A percentile compares a stretch with the other conserved stretches of the same genome.
Conservation (phyloP, 1,140 invertebrate species). For the Dolichoris vasculosae region DNA sequence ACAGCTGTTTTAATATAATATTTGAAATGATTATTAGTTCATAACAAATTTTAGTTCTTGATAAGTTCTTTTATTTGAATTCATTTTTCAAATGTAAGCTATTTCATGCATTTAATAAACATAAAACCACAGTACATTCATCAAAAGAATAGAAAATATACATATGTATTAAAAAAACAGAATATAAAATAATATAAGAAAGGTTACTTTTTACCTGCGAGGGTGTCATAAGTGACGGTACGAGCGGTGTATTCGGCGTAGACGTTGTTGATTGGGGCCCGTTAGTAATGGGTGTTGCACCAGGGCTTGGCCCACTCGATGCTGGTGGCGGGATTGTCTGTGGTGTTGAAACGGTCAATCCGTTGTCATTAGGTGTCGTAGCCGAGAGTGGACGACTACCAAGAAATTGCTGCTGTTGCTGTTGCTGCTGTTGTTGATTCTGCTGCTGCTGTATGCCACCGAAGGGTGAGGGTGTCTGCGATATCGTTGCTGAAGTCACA, state of each 20-base stretch:
- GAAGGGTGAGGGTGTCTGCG: conserved; percentile 75
- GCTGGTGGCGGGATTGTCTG: conserved; percentile 68
- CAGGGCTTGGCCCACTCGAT: conserved; percentile 68
- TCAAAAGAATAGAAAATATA: background rate
- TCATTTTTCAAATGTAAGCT: background rate
- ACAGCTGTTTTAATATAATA: too few species aligned
- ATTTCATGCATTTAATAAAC: background rate
- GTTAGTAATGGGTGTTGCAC: conserved; percentile 66
- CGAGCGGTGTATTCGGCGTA: conserved; percentile 69
- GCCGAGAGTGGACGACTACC: conserved; percentile 65
- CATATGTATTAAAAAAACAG: background rate
- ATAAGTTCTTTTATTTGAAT: background rate
- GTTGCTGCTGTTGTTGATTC: conserved; percentile 57
- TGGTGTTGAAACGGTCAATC: conserved; percentile 63
- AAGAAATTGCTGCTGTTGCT: conserved; percentile 65
- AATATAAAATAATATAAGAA: background rate
- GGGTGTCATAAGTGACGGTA: conserved; percentile 71
- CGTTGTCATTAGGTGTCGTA: conserved; percentile 67
- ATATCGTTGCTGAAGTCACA: conserved; percentile 64
- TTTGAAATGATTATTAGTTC: too few species aligned
- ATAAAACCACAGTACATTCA: background rate
- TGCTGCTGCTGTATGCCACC: conserved; percentile 62
- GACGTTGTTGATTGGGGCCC: conserved; percentile 70
- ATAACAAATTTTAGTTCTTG: too few species aligned
- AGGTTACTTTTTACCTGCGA: conserved; percentile 59